Base-by-base conservation (phyloP, 2,113 vertebrate species). In the Clarias batrachus region DNA sequence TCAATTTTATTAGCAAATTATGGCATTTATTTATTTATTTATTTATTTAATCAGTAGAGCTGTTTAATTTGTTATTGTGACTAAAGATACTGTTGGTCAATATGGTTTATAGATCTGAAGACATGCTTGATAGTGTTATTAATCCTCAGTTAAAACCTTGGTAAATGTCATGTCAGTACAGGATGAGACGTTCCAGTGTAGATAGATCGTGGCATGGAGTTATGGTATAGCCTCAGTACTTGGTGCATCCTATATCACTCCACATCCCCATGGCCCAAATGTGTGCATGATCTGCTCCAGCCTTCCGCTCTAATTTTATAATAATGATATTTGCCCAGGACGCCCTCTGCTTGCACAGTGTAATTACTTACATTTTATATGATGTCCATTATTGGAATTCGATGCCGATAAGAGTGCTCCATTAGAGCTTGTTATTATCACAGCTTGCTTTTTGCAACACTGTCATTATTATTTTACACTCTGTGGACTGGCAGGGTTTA, bases 301-400 rank as follows among this genome's bases (percentile, higher is more conserved):
- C 88, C 87, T 89, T 91, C 88, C 81, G 88, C 89, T 90, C 89
- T 89, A 91, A 92, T 92, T 89, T 91, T 88, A 90, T 91, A 90
- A 92, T 91, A 88, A 92, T 90, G 89, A 91, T 91, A 90, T 91
- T 92, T 92, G 89, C 89, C 90, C 86, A 91, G 88, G 89, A 91
- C 73, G 84, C 90, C 89, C 88, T 92, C 88, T 91, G 81, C 91
- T 91, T 89, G 88, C 89, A 89, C 90, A 88, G 89, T 92, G 89
- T 91, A 92, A 92, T 92, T 92, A 92, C 90, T 90, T 90, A 87
- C 84, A 87, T 88, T 91, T 91, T 91, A 91, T 92, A 92, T 91
- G 86, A 91, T 92, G 90, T 90, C 90, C 82, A 88, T 90, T 92
- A 92, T 92, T 91, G 91, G 90, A 91, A 91, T 91, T 92, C 88